Base-by-base conservation (phyloP, 2,888 invertebrate genomes). In the Itoplectis maculator region DNA sequence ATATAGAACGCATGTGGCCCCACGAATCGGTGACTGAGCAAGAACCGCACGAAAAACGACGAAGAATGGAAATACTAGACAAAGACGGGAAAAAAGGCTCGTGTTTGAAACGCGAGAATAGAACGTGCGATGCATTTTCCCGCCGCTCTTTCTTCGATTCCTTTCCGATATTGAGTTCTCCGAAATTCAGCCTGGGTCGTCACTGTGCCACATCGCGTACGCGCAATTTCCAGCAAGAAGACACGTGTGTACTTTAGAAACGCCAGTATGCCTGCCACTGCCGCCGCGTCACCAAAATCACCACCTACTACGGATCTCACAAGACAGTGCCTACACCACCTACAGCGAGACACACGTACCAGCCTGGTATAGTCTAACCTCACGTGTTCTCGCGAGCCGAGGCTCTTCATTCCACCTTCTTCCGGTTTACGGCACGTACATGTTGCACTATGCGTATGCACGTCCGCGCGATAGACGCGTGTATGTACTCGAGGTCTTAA, bases 51-150 rank as follows among this genome's bases (percentile, higher is more conserved):
- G 66, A 37, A 42, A 20, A 49, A 40, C n/a, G 20, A 72, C 20
- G 51, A 23, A 42, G 20, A 51, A 42, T 18, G 65, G 5, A 61
- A 18, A 63, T 11, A 29, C 5, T 23, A 29, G 61, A 61, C 29
- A 18, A 15, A 51, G 77, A 63, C 0, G n/a, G 49, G 54, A 69
- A 69, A 77, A 77, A 72, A 54, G 5, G 54, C 54, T 13, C 20
- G 76, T 68, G 72, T 49, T 70, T 65, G 65, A 65, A 29, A 40
- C 47, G 45, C 70, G 45, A 65, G 72, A 77, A 77, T 81, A 76
- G 72, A 81, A 66, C 66, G 61, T 29, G 49, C 45, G 66, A 42
- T 81, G 72, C 77, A 77, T 81, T 72, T 81, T 11, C 56, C 69
- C 9, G 70, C 66, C 40, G 73, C 42, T 76, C 7, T 73, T 51